Base-by-base conservation (phyloP, 2,113 vertebrate species). In the Ammodytes marinus region DNA sequence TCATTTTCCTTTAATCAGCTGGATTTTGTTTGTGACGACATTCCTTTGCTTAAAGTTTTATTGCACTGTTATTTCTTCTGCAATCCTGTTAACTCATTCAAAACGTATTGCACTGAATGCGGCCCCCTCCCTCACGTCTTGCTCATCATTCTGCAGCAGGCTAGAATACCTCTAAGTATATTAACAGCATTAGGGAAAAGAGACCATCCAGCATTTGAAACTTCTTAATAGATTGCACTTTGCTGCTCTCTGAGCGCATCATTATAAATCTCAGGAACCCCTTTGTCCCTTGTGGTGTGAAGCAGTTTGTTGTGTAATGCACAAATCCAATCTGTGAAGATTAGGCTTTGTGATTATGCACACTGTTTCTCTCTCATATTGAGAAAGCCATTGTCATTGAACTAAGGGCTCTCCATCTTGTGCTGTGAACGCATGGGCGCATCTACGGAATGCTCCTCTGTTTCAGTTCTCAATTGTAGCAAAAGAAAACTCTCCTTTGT, bases 381-480 rank as follows among this genome's bases (percentile, higher is more conserved):
- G 82, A 84, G 81, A 80, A 81, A 82, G 52, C 65, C 80, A 49
- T 83, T 89, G 78, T 89, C 86, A 76, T 89, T 89, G 58, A 77
- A 84, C 45, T 72, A n/a, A 74, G 60, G 76, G 12, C 53, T 71
- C 78, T 57, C 50, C 42, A 39, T 72, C 72, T 82, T 61, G 58
- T 67, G 57, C 46, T 67, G 45, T 74, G 58, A 68, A 73, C 65
- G 80, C 86, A 86, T 88, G 80, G 67, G 0, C 6, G 65, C 82
- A 59, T 87, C n/a, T 66, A 2, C 63, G 63, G 85, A 86, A 89
- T 68, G 57, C 55, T 67, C 14, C 76, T 69, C 40, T 49, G n/a
- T 78, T 74, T 19, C 19, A 39, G 45, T 40, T 52, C 49, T 53
- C 10, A 27, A 3, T 40, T 54, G 19, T 61, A 43, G 43, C 53